Conservation (phyloP, 2,888 invertebrate genomes). For the Epinotia demarniana region DNA sequence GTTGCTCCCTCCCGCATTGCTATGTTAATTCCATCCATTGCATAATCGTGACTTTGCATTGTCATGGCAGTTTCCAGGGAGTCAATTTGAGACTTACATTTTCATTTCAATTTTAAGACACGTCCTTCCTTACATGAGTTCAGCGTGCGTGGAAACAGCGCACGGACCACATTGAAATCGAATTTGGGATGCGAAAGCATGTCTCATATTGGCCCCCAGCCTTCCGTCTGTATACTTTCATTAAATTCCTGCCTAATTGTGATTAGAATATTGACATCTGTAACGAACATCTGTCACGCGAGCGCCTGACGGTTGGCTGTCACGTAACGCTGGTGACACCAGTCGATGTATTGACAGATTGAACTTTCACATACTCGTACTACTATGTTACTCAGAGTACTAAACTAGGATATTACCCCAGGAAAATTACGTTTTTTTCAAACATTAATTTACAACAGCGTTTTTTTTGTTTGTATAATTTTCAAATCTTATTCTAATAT, state of each 20-base stretch:
- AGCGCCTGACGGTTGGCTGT: constrained; percentile 18
- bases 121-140: not conserved
- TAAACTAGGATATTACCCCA: not conserved
- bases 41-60: constrained; percentile 24
- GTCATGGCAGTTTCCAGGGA: not conserved
- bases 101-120: not conserved
- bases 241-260: constrained; percentile 36
- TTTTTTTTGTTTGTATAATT: too few relatives aligned
- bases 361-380: constrained; percentile 9
- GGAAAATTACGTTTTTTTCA: too few relatives aligned
- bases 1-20: not conserved
- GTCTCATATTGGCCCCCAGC: not conserved
- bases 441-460: too few relatives aligned
- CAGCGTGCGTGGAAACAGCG: not conserved
- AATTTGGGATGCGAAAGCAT: too few relatives aligned
- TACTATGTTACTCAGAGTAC: not conserved
- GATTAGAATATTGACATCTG: constrained; percentile 38
- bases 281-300: constrained; percentile 34
- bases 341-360: constrained; percentile 24
- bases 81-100: not conserved
- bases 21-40: constrained; percentile 12
- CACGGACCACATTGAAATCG: not conserved
- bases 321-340: constrained; percentile 18
- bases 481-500: too few relatives aligned
- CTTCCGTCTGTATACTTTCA: constrained; percentile 30